Evolutionary conservation across 1,140 invertebrate genomes (phyloP), one percentile per base, ranked within the genome.

Genomic region (Brachionus angularis): DNA sequence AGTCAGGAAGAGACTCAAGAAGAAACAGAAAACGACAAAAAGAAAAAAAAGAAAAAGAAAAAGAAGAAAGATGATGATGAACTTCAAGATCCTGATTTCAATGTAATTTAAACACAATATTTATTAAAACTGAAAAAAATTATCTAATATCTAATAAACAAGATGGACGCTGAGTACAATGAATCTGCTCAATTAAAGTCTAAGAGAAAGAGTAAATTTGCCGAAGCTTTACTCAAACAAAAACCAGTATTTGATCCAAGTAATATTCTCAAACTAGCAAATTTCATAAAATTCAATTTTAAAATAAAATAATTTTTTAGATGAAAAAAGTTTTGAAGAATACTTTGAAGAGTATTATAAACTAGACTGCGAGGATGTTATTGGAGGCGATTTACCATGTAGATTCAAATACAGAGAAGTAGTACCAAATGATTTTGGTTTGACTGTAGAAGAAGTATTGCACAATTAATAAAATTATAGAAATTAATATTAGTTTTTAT

Each of bases 341-440:
- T 95, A 95, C 79, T 86, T 93, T 76, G 89, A 96, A 78, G 91
- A 96, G 79, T 95, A 95, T 81, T 96, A 96, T 77, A 87, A 89
- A 74, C 82, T 96, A 73, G 91, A 95, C 79, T 96, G 89, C 83
- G 94, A 98, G 79, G 95, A 97, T 82, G 86, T 96, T 36, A 88
- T 97, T 72, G 91, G 87, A 0, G 83, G 79, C 67, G 91, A 95
- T 79, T 77, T 89, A 71, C 90, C 91, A 0, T 95, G 91, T 75
- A 85, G 91, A 76, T 98, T 96, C 80, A 93, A 93, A 78, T 98
- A 98, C 77, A 85, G 91, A 42, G 25, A 64, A 64, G 58, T 70
- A 42, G 21, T 70, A 18, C 72, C 72, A 8, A 96, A 96, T 82
- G 86, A 89, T 81, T 98, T 89, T 83, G 95, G 95, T 1, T 82